Evolutionary conservation across 2,888 invertebrate genomes (phyloP).

Genomic region (Epistrophe eligans): DNA sequence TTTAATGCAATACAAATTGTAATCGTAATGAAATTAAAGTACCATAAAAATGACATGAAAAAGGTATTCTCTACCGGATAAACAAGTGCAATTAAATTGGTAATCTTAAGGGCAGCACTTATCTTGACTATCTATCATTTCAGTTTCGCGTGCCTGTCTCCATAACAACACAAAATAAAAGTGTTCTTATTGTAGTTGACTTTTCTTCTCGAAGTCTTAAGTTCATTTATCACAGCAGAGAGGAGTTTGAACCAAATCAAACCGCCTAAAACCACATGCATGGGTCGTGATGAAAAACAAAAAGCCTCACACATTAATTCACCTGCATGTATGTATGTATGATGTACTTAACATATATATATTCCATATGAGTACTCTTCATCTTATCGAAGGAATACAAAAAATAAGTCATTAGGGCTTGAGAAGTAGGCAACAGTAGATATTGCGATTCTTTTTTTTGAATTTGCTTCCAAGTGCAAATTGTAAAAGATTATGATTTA

Average conservation of each 20-base stretch:
- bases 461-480: too few relatives aligned
- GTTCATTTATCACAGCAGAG: conserved; percentile 50
- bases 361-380: neutral
- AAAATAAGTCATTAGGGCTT: neutral
- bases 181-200: neutral
- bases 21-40: neutral
- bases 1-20: neutral
- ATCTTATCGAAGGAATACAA: neutral
- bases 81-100: conserved; percentile 18
- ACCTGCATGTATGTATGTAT: neutral
- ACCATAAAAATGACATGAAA: conserved; percentile 2
- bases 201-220: conserved; percentile 20
- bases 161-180: neutral
- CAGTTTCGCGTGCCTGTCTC: conserved; percentile 9
- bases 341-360: neutral
- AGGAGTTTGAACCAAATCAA: conserved; percentile 62
- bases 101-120: conserved; percentile 2
- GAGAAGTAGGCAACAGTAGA: neutral
- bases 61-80: neutral
- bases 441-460: neutral
- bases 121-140: conserved; percentile 12
- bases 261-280: conserved; percentile 57
- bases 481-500: neutral
- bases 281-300: conserved; percentile 12
- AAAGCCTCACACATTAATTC: neutral